phyloP scores from a whole-genome alignment of 2,797 vertebrate genomes.

The Urophycis tenuis region DNA sequence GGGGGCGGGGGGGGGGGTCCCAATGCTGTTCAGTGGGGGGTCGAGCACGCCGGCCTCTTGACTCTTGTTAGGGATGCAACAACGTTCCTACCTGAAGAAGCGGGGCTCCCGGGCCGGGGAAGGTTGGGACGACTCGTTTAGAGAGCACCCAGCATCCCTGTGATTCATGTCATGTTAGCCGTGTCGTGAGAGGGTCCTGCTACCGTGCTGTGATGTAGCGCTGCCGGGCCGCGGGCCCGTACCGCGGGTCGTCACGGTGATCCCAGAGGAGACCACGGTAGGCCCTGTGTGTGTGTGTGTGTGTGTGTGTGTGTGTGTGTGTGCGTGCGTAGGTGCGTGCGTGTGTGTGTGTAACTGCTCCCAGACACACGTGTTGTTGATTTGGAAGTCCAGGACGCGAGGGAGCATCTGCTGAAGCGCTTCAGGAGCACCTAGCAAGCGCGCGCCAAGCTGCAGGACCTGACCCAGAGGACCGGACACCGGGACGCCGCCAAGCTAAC shows the following conservation, averaged over 20 bases:
- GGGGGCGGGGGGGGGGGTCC: no score
- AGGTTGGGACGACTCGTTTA: no score
- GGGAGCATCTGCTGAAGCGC: slow-evolving; percentile 65
- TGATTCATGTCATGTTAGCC: background rate
- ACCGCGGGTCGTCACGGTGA: background rate
- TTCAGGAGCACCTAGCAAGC: slow-evolving; percentile 55
- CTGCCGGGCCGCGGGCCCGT: background rate
- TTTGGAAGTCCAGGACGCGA: slow-evolving; percentile 59
- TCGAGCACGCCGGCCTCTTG: background rate
- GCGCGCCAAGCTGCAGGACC: slow-evolving; percentile 37
- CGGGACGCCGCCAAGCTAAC: background rate
- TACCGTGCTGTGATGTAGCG: background rate
- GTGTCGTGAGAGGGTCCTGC: background rate
- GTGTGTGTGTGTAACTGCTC: background rate
- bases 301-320: background rate
- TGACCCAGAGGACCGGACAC: background rate
- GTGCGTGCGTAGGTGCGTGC: no score
- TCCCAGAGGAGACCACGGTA: background rate
- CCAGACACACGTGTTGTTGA: slow-evolving; percentile 53
- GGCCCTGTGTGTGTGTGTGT: background rate
- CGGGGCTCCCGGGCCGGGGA: no score
- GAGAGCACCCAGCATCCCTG: background rate
- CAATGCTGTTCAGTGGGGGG: background rate
- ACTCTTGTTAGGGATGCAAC: background rate
- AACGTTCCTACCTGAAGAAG: background rate